Evolutionary conservation across 2,888 invertebrate genomes (phyloP), one percentile per base, ranked within the genome.

Genomic region (Meandrusa payeni): DNA sequence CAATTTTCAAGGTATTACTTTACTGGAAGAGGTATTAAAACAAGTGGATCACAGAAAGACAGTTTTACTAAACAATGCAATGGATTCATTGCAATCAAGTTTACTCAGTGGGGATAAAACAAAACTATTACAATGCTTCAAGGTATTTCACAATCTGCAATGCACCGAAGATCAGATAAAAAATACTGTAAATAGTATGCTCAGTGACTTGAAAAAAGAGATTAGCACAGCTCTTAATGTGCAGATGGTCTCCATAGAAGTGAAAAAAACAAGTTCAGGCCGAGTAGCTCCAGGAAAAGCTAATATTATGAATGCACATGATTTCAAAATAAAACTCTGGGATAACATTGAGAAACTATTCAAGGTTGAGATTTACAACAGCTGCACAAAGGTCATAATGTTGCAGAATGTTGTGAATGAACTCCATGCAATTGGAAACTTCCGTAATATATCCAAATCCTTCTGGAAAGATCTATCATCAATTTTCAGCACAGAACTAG

Each of bases 291-390:
- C 91, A 44, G 63, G 91, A 43, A 66, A 90, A 81, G 85, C 86
- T 47, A 68, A 90, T 64, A 59, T 90, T 44, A 71, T 82, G 90
- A 70, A 89, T 75, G 57, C 90, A 54, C 64, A 80, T 71, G 90
- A 77, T 64, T 91, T 78, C 57, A 91, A 68, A 75, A 80, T 64
- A 55, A 85, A 94, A 62, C 89, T 98, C 2, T 98, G 97, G 97
- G 92, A 93, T 47, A 96, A 95, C 57, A 90, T 98, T 61, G 97
- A 97, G 65, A 94, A 93, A 75, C 80, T 96, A 4, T 94, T 97
- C 66, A 94, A 94, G 64, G 91, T 92, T 45, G 92, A 93, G 44
- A 89, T 95, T 24, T 93, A 90, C 56, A 90, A 90, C 43, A 90
- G 91, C 52, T 94, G 94, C 66, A 89, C 91, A 50, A 94, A 94